phyloP scores from a whole-genome alignment of 2,888 invertebrate genomes.

The Hirudinaria manillensis region DNA sequence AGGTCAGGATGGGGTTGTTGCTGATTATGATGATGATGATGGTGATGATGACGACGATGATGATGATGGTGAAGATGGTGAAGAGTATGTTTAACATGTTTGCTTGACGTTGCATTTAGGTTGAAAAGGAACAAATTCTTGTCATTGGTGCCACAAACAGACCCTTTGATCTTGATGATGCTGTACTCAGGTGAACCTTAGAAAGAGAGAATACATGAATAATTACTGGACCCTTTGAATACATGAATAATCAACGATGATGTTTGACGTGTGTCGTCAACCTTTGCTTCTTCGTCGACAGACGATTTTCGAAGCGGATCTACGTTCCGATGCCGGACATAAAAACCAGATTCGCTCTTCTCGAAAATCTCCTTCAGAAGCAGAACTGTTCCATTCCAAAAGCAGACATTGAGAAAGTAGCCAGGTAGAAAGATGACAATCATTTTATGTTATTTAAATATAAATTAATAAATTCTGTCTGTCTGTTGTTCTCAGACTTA shows the following conservation, averaged over 20 bases:
- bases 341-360: slow-evolving; percentile 69
- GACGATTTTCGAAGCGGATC: slow-evolving; percentile 91
- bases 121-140: slow-evolving; percentile 69
- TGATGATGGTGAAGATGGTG: no score
- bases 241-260: neutral
- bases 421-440: slow-evolving; percentile 54
- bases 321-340: slow-evolving; percentile 87
- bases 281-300: slow-evolving; percentile 44
- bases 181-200: slow-evolving; percentile 67
- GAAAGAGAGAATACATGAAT: neutral
- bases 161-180: slow-evolving; percentile 93
- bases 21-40: neutral
- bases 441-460: neutral
- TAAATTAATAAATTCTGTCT: no score
- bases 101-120: neutral
- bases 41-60: neutral
- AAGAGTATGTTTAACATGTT: neutral
- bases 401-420: slow-evolving; percentile 65
- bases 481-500: slow-evolving; percentile 59
- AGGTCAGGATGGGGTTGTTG: slow-evolving; percentile 58
- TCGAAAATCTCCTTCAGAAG: slow-evolving; percentile 72
- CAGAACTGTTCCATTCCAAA: slow-evolving; percentile 67
- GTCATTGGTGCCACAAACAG: slow-evolving; percentile 98
- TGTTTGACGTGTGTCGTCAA: neutral
- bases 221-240: no score